Percentiles rank a stretch among this genome's conserved stretches.
Evolutionary conservation across 2,113 vertebrate genomes (phyloP).

Genomic region (Amblyornis subalaris): DNA sequence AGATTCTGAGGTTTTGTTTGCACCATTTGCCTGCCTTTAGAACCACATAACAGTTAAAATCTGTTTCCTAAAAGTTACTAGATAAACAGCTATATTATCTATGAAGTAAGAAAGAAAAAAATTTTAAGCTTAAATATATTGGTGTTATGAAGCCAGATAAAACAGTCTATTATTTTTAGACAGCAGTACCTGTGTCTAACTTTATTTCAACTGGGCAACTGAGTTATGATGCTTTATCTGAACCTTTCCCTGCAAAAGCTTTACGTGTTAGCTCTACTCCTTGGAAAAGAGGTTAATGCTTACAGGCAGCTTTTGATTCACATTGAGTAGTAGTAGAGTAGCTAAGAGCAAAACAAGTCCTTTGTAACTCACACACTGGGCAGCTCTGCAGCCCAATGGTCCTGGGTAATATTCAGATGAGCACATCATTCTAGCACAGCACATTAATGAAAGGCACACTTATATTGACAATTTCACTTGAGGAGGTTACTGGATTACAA

Average conservation of each 20-base stretch:
- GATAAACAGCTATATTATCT: background rate
- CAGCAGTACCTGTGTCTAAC: background rate
- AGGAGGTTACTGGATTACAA: background rate
- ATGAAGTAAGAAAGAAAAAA: background rate
- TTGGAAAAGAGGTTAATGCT: background rate
- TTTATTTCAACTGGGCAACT: background rate
- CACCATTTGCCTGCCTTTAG: background rate
- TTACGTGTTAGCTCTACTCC: background rate
- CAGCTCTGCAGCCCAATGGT: background rate
- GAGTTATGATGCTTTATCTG: background rate
- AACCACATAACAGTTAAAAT: background rate
- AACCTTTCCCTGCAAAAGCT: background rate
- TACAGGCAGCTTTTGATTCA: background rate
- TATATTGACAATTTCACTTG: background rate
- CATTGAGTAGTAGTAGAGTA: background rate
- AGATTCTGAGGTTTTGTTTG: background rate
- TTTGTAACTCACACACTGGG: background rate
- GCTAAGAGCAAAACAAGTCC: background rate
- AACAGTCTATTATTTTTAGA: background rate
- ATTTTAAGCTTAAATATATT: background rate
- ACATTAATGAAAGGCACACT: background rate
- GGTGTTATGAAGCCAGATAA: background rate
- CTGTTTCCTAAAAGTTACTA: background rate
- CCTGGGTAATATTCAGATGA: background rate
- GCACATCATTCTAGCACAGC: background rate